A percentile compares a stretch with the other conserved stretches of the same genome.
phyloP scores from a whole-genome alignment of 2,113 vertebrate genomes.

The Rhombomys opimus region DNA sequence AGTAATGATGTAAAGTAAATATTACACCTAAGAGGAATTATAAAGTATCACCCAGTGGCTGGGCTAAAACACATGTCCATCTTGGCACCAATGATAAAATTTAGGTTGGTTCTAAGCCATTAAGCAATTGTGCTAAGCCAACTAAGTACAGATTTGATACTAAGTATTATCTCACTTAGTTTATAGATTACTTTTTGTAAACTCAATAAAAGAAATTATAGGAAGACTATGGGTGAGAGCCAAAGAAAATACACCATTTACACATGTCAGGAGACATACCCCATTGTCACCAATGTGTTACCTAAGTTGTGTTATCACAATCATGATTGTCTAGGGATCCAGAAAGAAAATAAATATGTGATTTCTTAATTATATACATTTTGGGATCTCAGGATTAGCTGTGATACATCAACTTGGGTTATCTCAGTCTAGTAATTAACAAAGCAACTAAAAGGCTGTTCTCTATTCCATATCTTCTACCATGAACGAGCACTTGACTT shows the following conservation, averaged over 20 bases:
- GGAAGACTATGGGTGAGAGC: neutral
- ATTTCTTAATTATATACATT: too few species aligned
- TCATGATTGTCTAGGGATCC: neutral
- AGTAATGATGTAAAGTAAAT: neutral
- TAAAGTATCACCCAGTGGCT: neutral
- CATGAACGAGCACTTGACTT: neutral
- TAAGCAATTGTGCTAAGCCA: neutral
- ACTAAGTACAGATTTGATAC: neutral
- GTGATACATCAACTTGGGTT: accelerated
- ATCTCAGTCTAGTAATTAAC: neutral
- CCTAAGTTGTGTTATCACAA: neutral
- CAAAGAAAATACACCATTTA: neutral
- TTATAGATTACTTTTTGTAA: neutral
- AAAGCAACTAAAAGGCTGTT: slow-evolving; percentile 2
- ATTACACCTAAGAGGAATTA: neutral
- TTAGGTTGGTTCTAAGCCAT: neutral
- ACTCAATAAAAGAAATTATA: neutral
- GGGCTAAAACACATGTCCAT: neutral
- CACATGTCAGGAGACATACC: neutral
- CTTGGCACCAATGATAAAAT: neutral
- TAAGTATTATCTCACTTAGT: neutral
- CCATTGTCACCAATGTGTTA: neutral
- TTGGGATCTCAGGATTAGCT: neutral
- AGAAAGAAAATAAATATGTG: neutral
- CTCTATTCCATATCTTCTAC: neutral